These are phyloP conservation scores for Campoplex capitator DNA, from an alignment of 2,888 invertebrate species.

Conservation along the genomic window DNA sequence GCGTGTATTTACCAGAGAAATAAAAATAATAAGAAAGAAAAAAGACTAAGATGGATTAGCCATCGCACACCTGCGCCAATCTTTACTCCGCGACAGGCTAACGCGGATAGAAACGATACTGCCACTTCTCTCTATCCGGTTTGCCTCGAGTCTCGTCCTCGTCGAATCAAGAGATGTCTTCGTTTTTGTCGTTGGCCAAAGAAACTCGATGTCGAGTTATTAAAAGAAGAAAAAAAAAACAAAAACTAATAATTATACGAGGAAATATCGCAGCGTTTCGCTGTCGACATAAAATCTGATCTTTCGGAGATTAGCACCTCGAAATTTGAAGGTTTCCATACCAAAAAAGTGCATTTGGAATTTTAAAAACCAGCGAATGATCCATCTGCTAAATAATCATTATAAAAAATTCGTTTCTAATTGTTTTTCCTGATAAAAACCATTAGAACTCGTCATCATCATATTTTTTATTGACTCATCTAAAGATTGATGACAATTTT, in stretches of 20 bases:
- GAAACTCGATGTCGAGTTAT: conserved; percentile 25
- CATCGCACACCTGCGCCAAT: conserved; percentile 61
- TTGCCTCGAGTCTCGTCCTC: conserved; percentile 54
- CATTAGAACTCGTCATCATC: background rate
- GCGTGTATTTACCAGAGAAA: background rate
- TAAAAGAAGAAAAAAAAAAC: background rate
- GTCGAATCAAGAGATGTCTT: conserved; percentile 31
- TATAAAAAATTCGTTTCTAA: too few species aligned
- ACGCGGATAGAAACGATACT: conserved; percentile 42
- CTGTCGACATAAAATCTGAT: background rate
- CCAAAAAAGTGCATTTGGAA: too few species aligned
- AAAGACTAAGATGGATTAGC: conserved; percentile 40
- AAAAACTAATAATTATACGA: background rate
- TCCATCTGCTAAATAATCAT: too few species aligned
- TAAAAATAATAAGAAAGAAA: conserved; percentile 1
- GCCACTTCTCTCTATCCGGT: conserved; percentile 54
- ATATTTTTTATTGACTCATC: too few species aligned
- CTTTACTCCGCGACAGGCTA: conserved; percentile 35
- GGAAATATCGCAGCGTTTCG: background rate
- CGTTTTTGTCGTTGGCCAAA: conserved; percentile 44
- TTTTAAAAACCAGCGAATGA: too few species aligned
- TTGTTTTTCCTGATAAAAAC: background rate
- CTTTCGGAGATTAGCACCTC: background rate
- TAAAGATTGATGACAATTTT: too few species aligned
- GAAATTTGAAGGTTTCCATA: background rate